A percentile compares a stretch with the other conserved stretches of the same genome.
Evolutionary conservation across 2,888 invertebrate genomes (phyloP).

Genomic region (Buathra laborator): DNA sequence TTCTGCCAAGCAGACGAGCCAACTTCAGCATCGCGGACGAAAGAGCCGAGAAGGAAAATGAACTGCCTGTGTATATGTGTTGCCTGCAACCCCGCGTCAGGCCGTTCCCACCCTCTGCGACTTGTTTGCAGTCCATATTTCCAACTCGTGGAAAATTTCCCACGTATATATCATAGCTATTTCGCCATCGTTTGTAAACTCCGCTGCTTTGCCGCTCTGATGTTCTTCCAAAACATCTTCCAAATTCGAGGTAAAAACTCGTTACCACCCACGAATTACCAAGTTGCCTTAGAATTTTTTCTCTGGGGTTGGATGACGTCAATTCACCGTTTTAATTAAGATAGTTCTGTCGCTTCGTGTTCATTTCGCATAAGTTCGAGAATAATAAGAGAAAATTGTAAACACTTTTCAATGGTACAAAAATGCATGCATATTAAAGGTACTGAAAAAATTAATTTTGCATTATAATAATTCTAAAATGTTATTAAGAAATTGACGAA

Average conservation of each 20-base stretch:
- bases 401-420: too few relatives aligned
- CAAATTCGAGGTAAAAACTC: constrained; percentile 30
- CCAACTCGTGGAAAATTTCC: constrained; percentile 10
- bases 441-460: too few relatives aligned
- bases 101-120: constrained; percentile 29
- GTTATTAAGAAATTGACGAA: too few relatives aligned
- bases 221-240: constrained; percentile 25
- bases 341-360: too few relatives aligned
- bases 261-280: constrained; percentile 57
- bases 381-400: too few relatives aligned
- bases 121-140: constrained; percentile 27
- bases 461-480: too few relatives aligned
- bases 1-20: constrained; percentile 36
- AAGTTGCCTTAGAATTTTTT: not conserved
- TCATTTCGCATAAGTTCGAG: too few relatives aligned
- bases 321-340: not conserved
- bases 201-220: not conserved
- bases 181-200: not conserved
- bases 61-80: constrained; percentile 19
- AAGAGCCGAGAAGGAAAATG: constrained; percentile 13
- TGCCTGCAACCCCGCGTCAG: constrained; percentile 28
- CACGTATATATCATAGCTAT: constrained; percentile 19
- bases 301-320: not conserved
- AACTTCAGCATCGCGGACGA: not conserved
- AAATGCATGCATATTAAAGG: too few relatives aligned